phyloP scores from a whole-genome alignment of 2,888 invertebrate species.

The Volucella bombylans region DNA sequence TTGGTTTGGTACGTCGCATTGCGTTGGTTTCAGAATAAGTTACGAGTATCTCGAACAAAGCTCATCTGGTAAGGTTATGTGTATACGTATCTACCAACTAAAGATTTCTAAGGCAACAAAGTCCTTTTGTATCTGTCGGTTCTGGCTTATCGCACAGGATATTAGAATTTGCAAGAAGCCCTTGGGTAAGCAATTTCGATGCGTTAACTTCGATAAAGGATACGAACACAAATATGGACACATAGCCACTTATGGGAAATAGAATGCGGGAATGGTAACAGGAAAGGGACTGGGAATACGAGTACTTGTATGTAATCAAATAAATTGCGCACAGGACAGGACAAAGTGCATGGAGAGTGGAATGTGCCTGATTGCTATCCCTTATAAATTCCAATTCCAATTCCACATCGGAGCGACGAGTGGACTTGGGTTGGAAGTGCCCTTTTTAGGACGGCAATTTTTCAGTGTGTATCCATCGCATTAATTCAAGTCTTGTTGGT shows the following conservation, averaged over 20 bases:
- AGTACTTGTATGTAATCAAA: constrained; percentile 35
- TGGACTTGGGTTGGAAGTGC: constrained; percentile 5
- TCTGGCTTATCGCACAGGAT: constrained; percentile 61
- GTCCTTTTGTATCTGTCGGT: constrained; percentile 46
- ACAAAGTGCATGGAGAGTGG: constrained; percentile 39
- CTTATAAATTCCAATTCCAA: constrained; percentile 30
- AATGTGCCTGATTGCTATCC: constrained; percentile 61
- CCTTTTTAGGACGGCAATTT: constrained; percentile 22
- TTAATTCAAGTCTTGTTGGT: constrained; percentile 32
- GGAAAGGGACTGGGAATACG: background rate
- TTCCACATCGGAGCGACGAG: constrained; percentile 13
- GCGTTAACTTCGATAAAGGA: constrained; percentile 44
- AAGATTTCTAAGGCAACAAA: constrained; percentile 40
- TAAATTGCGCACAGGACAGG: constrained; percentile 63
- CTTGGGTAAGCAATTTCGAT: constrained; percentile 67
- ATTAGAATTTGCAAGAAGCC: constrained; percentile 41
- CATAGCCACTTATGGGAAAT: background rate
- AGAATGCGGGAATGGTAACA: background rate
- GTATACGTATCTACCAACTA: background rate
- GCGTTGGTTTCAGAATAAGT: background rate
- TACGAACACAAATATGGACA: too few relatives aligned
- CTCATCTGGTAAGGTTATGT: background rate
- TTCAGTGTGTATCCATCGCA: constrained; percentile 7
- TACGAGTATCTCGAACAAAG: constrained; percentile 20
- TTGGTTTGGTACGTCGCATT: background rate